Evolutionary conservation across 2,113 vertebrate genomes (phyloP), one percentile per base, ranked within the genome.

Genomic region (Peromyscus polionotus): DNA sequence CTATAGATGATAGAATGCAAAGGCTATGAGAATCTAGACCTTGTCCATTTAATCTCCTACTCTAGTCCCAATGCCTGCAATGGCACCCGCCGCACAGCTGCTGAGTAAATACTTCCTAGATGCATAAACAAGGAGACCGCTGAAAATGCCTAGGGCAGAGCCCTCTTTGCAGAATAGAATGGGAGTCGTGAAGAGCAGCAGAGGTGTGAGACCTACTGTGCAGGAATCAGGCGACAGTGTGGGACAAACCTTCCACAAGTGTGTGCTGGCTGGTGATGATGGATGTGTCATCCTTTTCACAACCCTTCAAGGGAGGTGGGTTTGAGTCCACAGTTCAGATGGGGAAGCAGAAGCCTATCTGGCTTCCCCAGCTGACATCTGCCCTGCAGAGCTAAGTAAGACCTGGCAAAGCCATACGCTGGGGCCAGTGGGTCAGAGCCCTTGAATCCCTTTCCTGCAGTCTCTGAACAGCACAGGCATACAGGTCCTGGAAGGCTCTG

Each of bases 181-280:
- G 65, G 5, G 14, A 12, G 8, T 22, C 0, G 0, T 1, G 7
- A 39, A 36, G 61, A n/a, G 48, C 6, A 68, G 48, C 51, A 75
- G 42, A 65, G n/a, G 28, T 42, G 7, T 42, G 39, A 36, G 45
- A 26, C 16, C 36, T n/a, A 1, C 0, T 3, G n/a, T 63, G 51
- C 48, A 79, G 57, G 65, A 84, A 36, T 16, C 1, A 12, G 67
- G 19, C 5, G 57, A 57, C 59, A 4, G 12, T 11, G 39, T 3
- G 70, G 54, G 1, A 13, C 63, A 59, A 42, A 39, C 7, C 28
- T 7, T 13, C 2, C 1, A 3, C 17, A 26, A 36, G 5, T 19
- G 4, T 26, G 7, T 36, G 3, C 45, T 45, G 45, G 22, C 39
- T 36, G 16, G 26, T 80, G 54, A 3, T 9, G 14, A 42, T 19